Conservation (phyloP, 2,113 vertebrate species). For the Mus musculus region GRCm39 chr12:110089001-110089500, state of each 20-base stretch:
- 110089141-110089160: background rate
- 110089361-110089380: fast-evolving
- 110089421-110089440: constrained; percentile 78
- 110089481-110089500: constrained; percentile 79
- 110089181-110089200: constrained; percentile 70
- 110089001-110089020: background rate
- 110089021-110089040: background rate
- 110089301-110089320: fast-evolving
- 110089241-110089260: background rate
- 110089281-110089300: background rate
- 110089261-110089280: background rate
- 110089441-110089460: constrained; percentile 84
- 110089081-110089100: fast-evolving
- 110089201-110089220: background rate
- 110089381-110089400: background rate
- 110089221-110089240: background rate
- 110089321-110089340: fast-evolving
- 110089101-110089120: background rate
- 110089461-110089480: constrained; percentile 80
- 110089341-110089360: background rate
- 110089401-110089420: background rate
- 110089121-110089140: background rate
- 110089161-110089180: background rate
- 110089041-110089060: fast-evolving
- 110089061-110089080: background rate